Conservation (phyloP, 1,140 invertebrate genomes). For the Belonocnema kinseyi region DNA sequence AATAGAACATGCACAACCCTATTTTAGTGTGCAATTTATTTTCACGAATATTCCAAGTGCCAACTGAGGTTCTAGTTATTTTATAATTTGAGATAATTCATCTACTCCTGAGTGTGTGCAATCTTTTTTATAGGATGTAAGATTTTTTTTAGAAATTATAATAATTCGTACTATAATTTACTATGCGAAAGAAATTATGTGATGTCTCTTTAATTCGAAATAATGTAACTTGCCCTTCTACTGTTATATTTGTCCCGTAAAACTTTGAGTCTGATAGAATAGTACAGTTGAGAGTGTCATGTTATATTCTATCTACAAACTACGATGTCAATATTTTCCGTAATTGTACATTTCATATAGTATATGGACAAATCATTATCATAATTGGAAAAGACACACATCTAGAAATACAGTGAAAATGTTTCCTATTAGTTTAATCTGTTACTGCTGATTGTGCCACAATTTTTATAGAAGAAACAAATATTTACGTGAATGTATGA, state of each 20-base stretch:
- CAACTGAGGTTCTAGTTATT: slow-evolving; percentile 21
- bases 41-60: slow-evolving; percentile 28
- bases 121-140: background rate
- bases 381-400: background rate
- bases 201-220: background rate
- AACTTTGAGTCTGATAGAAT: slow-evolving; percentile 1
- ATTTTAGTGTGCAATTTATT: slow-evolving; percentile 7
- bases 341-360: background rate
- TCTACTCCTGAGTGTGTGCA: background rate
- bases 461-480: slow-evolving; percentile 15
- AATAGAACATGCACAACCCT: background rate
- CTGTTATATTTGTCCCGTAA: background rate
- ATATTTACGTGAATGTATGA: slow-evolving; percentile 20
- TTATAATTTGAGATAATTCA: background rate
- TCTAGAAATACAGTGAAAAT: slow-evolving; percentile 13
- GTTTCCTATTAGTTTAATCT: background rate
- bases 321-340: slow-evolving; percentile 26
- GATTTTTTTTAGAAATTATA: background rate
- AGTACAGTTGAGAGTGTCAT: slow-evolving; percentile 13
- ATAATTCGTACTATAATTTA: background rate
- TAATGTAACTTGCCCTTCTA: background rate
- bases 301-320: slow-evolving; percentile 12
- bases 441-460: slow-evolving; percentile 21
- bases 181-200: background rate
- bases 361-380: slow-evolving; percentile 3